Evolutionary conservation across 2,888 invertebrate genomes (phyloP).

Genomic region (Geophilus truncorum): DNA sequence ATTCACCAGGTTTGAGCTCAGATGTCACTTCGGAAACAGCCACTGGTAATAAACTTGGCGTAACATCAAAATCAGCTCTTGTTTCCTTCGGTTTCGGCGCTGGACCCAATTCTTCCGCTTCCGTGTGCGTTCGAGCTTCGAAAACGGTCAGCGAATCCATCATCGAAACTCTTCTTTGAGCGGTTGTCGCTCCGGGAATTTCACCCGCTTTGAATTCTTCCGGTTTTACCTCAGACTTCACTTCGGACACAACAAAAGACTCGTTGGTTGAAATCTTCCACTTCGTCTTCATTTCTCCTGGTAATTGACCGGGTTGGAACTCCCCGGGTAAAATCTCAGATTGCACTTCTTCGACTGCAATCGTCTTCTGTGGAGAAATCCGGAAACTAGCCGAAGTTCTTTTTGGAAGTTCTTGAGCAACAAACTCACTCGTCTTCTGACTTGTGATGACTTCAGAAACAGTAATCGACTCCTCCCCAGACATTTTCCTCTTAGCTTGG

Average conservation of each 20-base stretch:
- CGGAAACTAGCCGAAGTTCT: conserved; percentile 53
- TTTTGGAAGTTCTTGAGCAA: conserved; percentile 44
- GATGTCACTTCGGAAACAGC: conserved; percentile 37
- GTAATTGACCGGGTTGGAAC: conserved; percentile 49
- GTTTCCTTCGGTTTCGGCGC: conserved; percentile 34
- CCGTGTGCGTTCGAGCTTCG: conserved; percentile 38
- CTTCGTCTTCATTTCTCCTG: conserved; percentile 30
- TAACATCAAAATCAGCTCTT: conserved; percentile 36
- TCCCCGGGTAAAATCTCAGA: conserved; percentile 49
- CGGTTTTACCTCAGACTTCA: conserved; percentile 26
- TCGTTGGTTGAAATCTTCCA: conserved; percentile 30
- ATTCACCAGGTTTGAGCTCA: conserved; percentile 36
- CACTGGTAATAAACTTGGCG: conserved; percentile 38
- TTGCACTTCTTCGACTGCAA: conserved; percentile 57
- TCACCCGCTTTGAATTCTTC: conserved; percentile 23
- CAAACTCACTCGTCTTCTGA: conserved; percentile 38
- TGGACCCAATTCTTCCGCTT: conserved; percentile 35
- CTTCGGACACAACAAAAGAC: conserved; percentile 33
- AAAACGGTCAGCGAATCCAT: conserved; percentile 38
- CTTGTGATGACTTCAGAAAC: conserved; percentile 36
- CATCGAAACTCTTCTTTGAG: conserved; percentile 35
- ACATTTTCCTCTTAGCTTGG: conserved; percentile 36
- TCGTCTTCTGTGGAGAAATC: conserved; percentile 52
- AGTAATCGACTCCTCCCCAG: conserved; percentile 36
- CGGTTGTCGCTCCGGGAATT: conserved; percentile 35